phyloP scores from a whole-genome alignment of 2,113 vertebrate genomes.

The Parotia lawesii region DNA sequence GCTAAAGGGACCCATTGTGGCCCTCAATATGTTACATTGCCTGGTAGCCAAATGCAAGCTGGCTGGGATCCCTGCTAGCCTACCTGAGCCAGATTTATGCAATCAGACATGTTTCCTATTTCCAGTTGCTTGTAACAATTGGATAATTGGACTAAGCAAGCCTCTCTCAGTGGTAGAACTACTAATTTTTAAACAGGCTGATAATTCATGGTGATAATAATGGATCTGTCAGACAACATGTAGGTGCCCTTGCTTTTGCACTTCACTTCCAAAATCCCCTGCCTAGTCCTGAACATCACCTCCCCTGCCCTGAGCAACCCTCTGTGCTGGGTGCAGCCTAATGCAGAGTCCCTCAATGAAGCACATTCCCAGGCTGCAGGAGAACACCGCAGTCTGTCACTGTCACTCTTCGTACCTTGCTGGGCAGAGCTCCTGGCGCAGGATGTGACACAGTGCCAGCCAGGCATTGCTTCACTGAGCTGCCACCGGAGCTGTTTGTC shows the following conservation, averaged over 20 bases:
- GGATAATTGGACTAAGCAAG: neutral
- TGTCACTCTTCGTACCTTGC: neutral
- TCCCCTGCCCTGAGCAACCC: neutral
- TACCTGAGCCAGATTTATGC: neutral
- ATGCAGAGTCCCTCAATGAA: neutral
- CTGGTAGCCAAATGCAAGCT: neutral
- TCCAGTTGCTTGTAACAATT: neutral
- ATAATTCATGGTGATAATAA: neutral
- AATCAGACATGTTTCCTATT: neutral
- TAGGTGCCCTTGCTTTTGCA: neutral
- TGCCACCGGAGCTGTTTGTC: neutral
- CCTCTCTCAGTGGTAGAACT: neutral
- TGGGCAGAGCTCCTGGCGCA: rapidly evolving
- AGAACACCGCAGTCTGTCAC: neutral
- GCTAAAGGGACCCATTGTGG: neutral
- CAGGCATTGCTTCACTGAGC: neutral
- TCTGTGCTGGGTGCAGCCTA: neutral
- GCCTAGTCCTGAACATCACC: neutral
- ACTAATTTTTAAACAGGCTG: neutral
- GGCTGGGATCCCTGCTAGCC: neutral
- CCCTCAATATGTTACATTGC: neutral
- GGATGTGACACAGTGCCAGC: neutral
- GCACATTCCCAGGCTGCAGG: neutral
- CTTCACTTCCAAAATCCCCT: neutral
- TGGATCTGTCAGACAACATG: neutral